Evolutionary conservation across 2,888 invertebrate genomes (phyloP).

Genomic region (Polydrusus pterygomalis): DNA sequence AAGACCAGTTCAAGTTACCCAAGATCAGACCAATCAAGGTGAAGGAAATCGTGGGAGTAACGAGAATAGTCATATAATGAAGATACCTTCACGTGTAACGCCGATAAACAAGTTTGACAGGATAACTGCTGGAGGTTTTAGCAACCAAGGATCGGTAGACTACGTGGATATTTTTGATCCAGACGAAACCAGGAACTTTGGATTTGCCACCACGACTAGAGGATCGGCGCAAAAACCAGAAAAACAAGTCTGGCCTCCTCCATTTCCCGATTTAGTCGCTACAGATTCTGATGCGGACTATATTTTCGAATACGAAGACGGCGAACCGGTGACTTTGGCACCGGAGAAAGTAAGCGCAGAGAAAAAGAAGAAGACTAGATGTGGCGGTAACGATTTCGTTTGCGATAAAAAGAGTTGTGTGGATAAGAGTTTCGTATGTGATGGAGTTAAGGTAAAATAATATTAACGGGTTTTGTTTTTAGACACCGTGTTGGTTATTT

Average conservation of each 20-base stretch:
- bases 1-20: not conserved
- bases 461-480: not conserved
- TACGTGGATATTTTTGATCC: constrained; percentile 60
- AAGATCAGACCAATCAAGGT: not conserved
- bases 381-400: constrained; percentile 71
- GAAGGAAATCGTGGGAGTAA: not conserved
- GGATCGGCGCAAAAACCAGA: constrained; percentile 38
- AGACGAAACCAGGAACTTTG: constrained; percentile 42
- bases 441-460: constrained; percentile 73
- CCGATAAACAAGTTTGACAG: constrained; percentile 46
- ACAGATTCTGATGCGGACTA: constrained; percentile 68
- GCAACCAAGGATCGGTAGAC: constrained; percentile 52
- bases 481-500: not conserved
- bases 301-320: constrained; percentile 67
- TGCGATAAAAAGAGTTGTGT: constrained; percentile 74
- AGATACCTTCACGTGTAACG: constrained; percentile 26
- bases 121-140: constrained; percentile 41
- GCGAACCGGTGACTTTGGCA: constrained; percentile 60
- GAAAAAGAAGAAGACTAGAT: constrained; percentile 52
- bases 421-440: constrained; percentile 75
- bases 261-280: constrained; percentile 59
- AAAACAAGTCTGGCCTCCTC: constrained; percentile 62
- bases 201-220: constrained; percentile 56
- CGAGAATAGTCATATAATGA: constrained; percentile 35
- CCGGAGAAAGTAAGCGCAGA: constrained; percentile 59